Evolutionary conservation across 2,797 vertebrate genomes (phyloP).

Genomic region (Tragelaphus oryx): DNA sequence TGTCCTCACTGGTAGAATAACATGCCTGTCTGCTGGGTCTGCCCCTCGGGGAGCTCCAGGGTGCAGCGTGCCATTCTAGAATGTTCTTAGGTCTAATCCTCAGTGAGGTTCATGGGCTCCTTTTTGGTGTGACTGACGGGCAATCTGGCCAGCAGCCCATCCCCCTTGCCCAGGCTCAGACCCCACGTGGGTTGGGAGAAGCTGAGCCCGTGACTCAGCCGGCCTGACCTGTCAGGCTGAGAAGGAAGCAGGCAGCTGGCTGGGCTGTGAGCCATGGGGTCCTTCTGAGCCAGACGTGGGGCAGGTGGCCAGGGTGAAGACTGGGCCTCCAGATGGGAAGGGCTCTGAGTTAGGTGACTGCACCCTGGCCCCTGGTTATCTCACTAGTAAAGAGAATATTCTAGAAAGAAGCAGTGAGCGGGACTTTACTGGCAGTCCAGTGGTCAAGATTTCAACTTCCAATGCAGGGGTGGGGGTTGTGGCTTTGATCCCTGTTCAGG

Average conservation of each 20-base stretch:
- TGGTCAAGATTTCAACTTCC: neutral
- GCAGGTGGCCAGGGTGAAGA: conserved; percentile 16
- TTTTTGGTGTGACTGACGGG: neutral
- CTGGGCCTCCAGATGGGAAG: neutral
- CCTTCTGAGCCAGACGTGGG: neutral
- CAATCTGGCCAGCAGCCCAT: neutral
- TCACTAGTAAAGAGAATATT: neutral
- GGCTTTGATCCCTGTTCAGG: accelerated
- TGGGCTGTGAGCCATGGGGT: neutral
- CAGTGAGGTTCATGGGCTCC: neutral
- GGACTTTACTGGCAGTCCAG: neutral
- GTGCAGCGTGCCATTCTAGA: conserved; percentile 40
- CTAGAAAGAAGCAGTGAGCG: neutral
- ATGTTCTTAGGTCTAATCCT: conserved; percentile 37
- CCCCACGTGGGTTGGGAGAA: conserved; percentile 46
- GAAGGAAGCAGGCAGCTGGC: conserved; percentile 61
- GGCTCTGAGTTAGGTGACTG: neutral
- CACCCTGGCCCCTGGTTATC: neutral
- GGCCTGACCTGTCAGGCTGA: neutral
- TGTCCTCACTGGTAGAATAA: neutral
- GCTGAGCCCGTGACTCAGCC: conserved; percentile 59
- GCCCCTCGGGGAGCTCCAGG: neutral
- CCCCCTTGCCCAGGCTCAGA: neutral
- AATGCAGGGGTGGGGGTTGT: neutral
- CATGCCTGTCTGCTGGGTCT: neutral